Evolutionary conservation across 2,888 invertebrate species (phyloP), one percentile per base, ranked within the genome.

Genomic region (Vesta saturnalis): DNA sequence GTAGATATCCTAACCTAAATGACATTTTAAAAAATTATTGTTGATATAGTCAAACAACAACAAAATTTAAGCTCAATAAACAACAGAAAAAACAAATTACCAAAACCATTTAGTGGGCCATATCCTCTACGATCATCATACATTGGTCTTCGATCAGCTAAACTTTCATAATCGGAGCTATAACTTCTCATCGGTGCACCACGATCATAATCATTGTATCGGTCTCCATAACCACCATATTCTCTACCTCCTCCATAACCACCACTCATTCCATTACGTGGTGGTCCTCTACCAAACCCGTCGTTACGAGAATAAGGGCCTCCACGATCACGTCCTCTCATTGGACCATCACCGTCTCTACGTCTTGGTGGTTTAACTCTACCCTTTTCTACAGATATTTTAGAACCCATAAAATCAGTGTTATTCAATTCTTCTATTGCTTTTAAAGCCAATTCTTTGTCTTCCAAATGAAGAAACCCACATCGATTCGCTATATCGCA

Each of bases 401-500:
- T 89, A 60, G 91, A 91, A 19, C 95, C 95, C 84, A 94, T 94
- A 82, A 96, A 94, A 57, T 90, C 90, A 0, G 90, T 87, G 77
- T 94, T 94, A 83, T 96, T 92, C 23, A 96, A 85, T 23, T 90
- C 92, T 72, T 91, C 88, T 75, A 95, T 94, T 0, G 96, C 95
- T 64, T 90, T 90, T 54, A 90, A 87, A 1, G 96, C 96, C 83
- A 95, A 91, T 60, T 94, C 92, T 77, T 90, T 89, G 16, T 92
- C 91, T 80, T 93, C 92, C 91, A 95, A 91, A 84, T 96, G 96
- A 58, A 97, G 94, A 85, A 97, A 97, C 8, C 96, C 97, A 83
- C 95, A 97, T 70, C 95, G 91, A 83, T 96, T 96, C 86, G 97
- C 93, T 67, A 97, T 94, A 82, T 97, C 97, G 84, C 96, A 96